These are phyloP conservation scores for Sicus ferrugineus DNA, from an alignment of 2,888 invertebrate genomes.

Conservation along the genomic window DNA sequence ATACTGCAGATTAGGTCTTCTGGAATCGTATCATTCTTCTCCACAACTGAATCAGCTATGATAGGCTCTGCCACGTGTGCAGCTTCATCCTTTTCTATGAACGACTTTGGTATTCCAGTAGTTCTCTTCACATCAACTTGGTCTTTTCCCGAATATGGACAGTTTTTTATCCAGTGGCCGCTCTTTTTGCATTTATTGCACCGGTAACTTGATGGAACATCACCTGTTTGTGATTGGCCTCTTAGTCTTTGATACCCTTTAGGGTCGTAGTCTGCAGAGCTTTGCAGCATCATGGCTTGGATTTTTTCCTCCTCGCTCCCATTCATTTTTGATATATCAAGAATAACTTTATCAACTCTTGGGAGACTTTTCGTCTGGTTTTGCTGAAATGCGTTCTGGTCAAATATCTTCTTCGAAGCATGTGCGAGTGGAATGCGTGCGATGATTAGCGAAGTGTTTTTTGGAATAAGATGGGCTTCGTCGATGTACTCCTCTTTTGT, in stretches of 20 bases:
- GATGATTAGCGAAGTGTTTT: slow-evolving; percentile 96
- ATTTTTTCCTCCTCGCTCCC: slow-evolving; percentile 98
- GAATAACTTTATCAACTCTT: slow-evolving; percentile 49
- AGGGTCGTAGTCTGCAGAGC: slow-evolving; percentile 96
- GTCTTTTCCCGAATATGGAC: slow-evolving; percentile 73
- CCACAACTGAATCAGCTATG: slow-evolving; percentile 2
- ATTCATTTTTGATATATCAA: slow-evolving; percentile 88
- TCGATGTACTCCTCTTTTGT: slow-evolving; percentile 96
- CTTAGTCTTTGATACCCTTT: slow-evolving; percentile 91
- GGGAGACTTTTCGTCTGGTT: slow-evolving; percentile 18
- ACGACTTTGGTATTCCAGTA: slow-evolving; percentile 96
- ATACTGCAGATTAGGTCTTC: slow-evolving; percentile 91
- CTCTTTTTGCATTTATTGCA: slow-evolving; percentile 94
- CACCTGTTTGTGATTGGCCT: slow-evolving; percentile 86
- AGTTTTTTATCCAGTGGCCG: slow-evolving; percentile 98
- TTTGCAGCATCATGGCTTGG: slow-evolving; percentile 96
- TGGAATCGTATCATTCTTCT: slow-evolving; percentile 77
- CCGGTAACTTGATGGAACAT: slow-evolving; percentile 89
- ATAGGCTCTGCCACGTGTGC: background rate
- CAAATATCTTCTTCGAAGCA: slow-evolving; percentile 81
- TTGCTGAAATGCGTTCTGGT: slow-evolving; percentile 59
- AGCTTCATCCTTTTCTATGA: slow-evolving; percentile 82
- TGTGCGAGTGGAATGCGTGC: slow-evolving; percentile 88
- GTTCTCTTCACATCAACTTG: slow-evolving; percentile 85
- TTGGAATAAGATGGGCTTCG: slow-evolving; percentile 90